Evolutionary conservation across 37 sponge, comb jelly and placozoan species (phyloP), one percentile per base, ranked within the genome.

Genomic region (Lycopodina hypogea): DNA sequence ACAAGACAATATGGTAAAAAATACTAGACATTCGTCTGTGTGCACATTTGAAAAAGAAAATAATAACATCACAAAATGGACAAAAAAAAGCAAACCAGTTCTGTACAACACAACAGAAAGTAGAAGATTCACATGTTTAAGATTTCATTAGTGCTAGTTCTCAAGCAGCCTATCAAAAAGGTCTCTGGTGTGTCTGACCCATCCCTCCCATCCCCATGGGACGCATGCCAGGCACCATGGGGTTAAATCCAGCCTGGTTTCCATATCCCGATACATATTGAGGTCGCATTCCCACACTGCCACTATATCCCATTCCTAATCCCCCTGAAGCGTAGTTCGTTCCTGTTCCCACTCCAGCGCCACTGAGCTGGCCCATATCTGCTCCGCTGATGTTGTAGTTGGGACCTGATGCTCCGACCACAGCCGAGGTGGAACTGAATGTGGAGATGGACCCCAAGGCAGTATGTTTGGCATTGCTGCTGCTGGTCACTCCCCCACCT

Each of bases 341-440:
- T 26, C 80, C 82, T 80, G 83, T 85, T 80, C 75, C 84, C 92
- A 92, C 87, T 83, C 75, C 79, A 45, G 69, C 41, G 0, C 61
- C 70, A 69, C 76, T 69, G 65, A 40, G 61, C 23, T 41, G 74
- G 42, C 40, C 32, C 77, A 63, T 72, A 56, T 80, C 81, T 81
- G 79, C 76, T 70, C 81, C 77, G 53, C 72, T 56, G 41, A 82
- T 45, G 41, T 82, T 78, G 37, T 74, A 82, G 78, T 82, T 82
- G 24, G 79, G 74, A 17, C 61, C 75, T 0, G 74, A 73, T 34
- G 72, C 0, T 0, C 26, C 22, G 3, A 63, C 1, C 17, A 72
- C 23, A 57, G 59, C 36, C 24, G 38, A 2, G 36, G 24, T 45
- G 37, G 64, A 58, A 23, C 18, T 1, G n/a, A n/a, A n/a, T n/a